Percentiles rank a stretch among this genome's conserved stretches.
phyloP scores from a whole-genome alignment of 2,113 vertebrate species.

The Elachura formosa region DNA sequence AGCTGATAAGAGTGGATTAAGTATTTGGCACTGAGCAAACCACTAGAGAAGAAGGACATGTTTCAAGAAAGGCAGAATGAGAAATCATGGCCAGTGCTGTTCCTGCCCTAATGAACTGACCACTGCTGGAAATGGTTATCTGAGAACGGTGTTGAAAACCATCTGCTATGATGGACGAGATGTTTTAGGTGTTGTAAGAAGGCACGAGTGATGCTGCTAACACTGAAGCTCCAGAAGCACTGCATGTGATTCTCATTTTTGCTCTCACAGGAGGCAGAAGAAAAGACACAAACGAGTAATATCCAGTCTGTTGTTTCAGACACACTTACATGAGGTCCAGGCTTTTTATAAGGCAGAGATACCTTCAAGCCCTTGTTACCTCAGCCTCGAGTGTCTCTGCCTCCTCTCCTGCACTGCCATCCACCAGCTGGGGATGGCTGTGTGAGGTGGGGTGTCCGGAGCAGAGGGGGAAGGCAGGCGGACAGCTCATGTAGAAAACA shows the following conservation, averaged over 20 bases:
- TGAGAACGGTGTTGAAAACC: not conserved
- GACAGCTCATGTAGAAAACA: slow-evolving; percentile 39
- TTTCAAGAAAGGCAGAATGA: not conserved
- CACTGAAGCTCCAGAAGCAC: not conserved
- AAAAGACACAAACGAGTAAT: not conserved
- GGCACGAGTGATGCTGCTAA: not conserved
- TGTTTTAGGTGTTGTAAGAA: not conserved
- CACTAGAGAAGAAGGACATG: not conserved
- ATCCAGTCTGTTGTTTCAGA: not conserved
- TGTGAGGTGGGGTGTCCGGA: not conserved
- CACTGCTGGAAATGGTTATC: slow-evolving; percentile 2
- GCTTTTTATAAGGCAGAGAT: not conserved
- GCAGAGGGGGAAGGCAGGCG: not conserved
- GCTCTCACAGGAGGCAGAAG: not conserved
- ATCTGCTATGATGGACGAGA: not conserved
- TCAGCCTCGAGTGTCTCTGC: not conserved
- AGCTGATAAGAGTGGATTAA: slow-evolving; percentile 1
- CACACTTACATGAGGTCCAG: not conserved
- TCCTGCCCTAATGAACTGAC: not conserved
- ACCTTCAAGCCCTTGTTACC: not conserved
- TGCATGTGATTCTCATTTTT: not conserved
- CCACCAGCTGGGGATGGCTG: not conserved
- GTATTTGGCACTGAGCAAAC: not conserved
- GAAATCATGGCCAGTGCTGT: not conserved
- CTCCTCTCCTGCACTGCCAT: not conserved